Conservation (phyloP, 2,797 vertebrate species). For the Kryptopterus vitreolus region DNA sequence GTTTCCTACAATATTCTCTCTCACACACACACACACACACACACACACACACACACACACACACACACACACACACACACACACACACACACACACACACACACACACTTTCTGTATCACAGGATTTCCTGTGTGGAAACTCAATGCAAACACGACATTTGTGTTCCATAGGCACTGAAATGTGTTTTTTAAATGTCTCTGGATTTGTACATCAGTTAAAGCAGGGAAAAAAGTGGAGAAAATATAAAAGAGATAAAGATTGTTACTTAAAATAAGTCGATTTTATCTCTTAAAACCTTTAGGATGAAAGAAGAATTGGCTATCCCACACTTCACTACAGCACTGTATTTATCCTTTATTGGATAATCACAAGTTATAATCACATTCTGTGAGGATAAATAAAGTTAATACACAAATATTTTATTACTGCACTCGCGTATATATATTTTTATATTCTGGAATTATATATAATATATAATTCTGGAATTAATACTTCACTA, state of each 20-base stretch:
- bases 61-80: conserved; percentile 34
- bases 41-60: conserved; percentile 20
- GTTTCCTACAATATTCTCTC: conserved; percentile 65
- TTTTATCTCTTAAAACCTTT: neutral
- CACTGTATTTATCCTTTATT: too few species aligned
- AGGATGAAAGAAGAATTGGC: neutral
- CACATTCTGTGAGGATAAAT: too few species aligned
- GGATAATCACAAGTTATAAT: too few species aligned
- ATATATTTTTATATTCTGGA: too few species aligned
- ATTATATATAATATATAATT: too few species aligned
- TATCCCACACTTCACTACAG: neutral
- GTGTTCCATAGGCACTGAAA: neutral
- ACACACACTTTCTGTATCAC: conserved; percentile 38
- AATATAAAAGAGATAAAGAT: neutral
- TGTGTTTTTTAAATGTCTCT: neutral
- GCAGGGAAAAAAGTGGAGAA: neutral
- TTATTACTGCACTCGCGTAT: too few species aligned
- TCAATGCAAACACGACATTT: neutral
- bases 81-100: conserved; percentile 39
- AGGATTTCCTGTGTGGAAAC: conserved; percentile 61
- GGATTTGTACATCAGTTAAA: neutral
- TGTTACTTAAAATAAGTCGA: neutral
- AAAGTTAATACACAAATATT: too few species aligned
- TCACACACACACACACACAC: conserved; percentile 36
- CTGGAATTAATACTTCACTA: too few species aligned